These are phyloP conservation scores for Apamea sordens DNA, from an alignment of 2,888 invertebrate species.

Conservation along the genomic window DNA sequence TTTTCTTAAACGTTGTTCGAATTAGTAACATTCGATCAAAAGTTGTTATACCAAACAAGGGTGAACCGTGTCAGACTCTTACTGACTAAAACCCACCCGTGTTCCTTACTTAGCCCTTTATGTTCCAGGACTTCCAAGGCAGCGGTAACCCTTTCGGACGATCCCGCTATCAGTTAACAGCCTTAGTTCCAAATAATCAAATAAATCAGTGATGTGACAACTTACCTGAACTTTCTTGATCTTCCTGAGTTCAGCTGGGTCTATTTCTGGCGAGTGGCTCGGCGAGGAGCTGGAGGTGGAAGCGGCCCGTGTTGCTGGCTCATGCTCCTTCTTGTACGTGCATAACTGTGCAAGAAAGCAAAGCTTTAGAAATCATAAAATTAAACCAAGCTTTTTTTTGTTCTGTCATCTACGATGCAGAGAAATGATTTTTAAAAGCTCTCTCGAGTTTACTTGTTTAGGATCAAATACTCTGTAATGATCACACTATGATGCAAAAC, in stretches of 20 bases:
- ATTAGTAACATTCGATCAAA: no score
- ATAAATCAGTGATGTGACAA: background rate
- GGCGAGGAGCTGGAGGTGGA: constrained; percentile 84
- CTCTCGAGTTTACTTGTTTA: background rate
- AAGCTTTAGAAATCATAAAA: background rate
- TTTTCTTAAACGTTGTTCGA: no score
- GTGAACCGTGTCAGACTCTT: no score
- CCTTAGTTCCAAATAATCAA: background rate
- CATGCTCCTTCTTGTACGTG: constrained; percentile 95
- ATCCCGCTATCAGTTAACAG: no score
- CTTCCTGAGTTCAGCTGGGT: constrained; percentile 93
- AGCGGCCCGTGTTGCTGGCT: constrained; percentile 87
- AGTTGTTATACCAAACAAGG: no score
- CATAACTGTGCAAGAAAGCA: constrained; percentile 91
- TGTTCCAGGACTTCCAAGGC: no score
- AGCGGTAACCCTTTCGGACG: no score
- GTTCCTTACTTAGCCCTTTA: no score
- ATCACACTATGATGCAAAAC: background rate
- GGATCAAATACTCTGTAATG: background rate
- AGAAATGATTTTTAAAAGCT: background rate
- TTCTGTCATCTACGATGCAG: background rate
- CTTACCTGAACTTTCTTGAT: constrained; percentile 94
- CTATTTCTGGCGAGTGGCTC: constrained; percentile 85
- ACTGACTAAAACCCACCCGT: no score
- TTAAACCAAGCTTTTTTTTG: background rate